Evolutionary conservation across 2,113 vertebrate genomes (phyloP).

Genomic region (Erythrolamprus reginae): DNA sequence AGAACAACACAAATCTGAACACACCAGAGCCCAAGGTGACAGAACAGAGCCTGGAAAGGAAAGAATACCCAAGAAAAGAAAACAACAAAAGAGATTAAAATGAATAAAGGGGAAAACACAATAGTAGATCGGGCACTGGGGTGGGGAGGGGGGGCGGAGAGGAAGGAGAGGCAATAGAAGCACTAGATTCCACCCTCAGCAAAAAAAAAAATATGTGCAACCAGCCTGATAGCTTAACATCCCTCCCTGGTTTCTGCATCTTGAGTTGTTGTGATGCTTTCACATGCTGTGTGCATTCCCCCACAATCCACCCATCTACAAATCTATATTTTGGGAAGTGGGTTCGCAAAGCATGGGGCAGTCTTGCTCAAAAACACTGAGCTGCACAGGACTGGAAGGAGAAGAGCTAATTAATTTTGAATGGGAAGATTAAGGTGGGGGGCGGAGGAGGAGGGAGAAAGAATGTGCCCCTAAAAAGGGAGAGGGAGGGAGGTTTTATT

Average conservation of each 20-base stretch:
- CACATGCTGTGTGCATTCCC: conserved; percentile 18
- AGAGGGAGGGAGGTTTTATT: neutral
- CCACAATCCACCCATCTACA: neutral
- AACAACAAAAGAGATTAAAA: conserved; percentile 16
- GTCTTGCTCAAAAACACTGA: neutral
- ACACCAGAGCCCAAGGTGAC: neutral
- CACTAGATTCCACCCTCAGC: neutral
- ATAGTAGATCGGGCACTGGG: neutral
- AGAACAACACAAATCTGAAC: neutral
- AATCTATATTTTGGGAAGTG: neutral
- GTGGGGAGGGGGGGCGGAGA: neutral
- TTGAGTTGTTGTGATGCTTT: conserved; percentile 29
- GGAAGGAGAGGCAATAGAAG: neutral
- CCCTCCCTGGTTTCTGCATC: conserved; percentile 7
- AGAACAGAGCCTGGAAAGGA: neutral
- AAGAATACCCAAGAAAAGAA: conserved; percentile 13
- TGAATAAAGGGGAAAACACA: neutral
- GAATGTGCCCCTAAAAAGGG: neutral
- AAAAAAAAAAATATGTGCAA: neutral
- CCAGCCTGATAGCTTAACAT: neutral
- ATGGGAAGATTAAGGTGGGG: neutral
- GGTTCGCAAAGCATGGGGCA: neutral
- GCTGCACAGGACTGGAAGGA: neutral
- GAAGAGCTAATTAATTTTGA: neutral
- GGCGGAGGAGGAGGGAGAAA: neutral